Percentiles rank a stretch among this genome's conserved stretches.
Conservation (phyloP, 2,888 invertebrate genomes). For the Ferrisia virgata region DNA sequence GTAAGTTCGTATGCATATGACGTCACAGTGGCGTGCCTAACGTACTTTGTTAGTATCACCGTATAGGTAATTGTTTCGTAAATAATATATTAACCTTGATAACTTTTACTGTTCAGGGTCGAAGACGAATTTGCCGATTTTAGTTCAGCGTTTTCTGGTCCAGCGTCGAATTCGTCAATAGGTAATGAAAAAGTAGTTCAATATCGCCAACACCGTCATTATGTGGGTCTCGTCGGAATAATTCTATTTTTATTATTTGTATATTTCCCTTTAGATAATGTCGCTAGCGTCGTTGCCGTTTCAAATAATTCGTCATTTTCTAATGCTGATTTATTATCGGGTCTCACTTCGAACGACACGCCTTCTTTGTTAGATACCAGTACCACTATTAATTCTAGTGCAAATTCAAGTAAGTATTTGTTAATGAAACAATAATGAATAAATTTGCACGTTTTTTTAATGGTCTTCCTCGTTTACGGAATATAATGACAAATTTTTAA, state of each 20-base stretch:
- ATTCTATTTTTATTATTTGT: not conserved
- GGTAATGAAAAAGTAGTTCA: not conserved
- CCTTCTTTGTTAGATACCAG: conserved; percentile 37
- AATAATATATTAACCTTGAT: not conserved
- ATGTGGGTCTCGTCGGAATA: not conserved
- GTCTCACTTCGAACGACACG: not conserved
- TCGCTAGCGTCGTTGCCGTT: not conserved
- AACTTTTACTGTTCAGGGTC: conserved; percentile 5
- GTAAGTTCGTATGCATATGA: conserved; percentile 25
- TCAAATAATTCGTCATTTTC: conserved; percentile 35
- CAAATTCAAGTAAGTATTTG: conserved; percentile 13
- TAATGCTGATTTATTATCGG: conserved; percentile 40
- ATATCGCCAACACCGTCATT: not conserved
- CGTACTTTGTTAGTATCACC: not conserved
- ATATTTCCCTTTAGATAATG: not conserved
- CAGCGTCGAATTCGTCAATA: conserved; percentile 34
- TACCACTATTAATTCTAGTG: conserved; percentile 16
- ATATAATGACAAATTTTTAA: not conserved
- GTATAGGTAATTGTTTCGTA: not conserved
- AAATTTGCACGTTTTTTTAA: conserved; percentile 13
- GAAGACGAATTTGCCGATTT: conserved; percentile 79
- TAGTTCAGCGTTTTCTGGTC: conserved; percentile 63
- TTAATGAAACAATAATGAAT: not conserved
- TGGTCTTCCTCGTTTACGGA: not conserved
- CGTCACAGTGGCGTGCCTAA: not conserved